Base-by-base conservation (phyloP, 2,113 vertebrate genomes). In the Siphamia tubifer region DNA sequence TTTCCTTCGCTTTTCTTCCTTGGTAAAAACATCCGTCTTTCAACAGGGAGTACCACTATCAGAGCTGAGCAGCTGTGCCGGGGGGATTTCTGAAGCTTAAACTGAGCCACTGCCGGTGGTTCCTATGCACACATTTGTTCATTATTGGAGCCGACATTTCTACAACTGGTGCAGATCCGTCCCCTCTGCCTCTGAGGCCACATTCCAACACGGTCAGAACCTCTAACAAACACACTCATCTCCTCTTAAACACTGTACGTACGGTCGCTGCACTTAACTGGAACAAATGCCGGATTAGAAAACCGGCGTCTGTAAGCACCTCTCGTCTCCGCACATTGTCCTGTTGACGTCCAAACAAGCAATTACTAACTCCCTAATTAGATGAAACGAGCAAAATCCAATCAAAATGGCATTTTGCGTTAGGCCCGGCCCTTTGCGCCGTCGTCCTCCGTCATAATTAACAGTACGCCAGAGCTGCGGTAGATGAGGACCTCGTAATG, bases 401-500 rank as follows among this genome's bases (percentile, higher is more conserved):
- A 86, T 88, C 77, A 77, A 81, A 89, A 70, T 31, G 23, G 52
- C 42, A 67, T 78, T 78, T 79, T 84, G 55, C 80, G 78, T 79
- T n/a, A n/a, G n/a, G n/a, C n/a, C n/a, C 12, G 70, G 65, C 62
- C 66, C 70, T 71, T 81, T 43, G 52, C 11, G 62, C 82, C 57
- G 57, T 19, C 19, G 74, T 56, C 40, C 76, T 62, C 51, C 3
- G 42, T 82, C 76, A 86, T 90, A 90, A 91, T 90, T 89, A 91
- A 87, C 74, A 88, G 86, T 84, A 57, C 62, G 12, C 80, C 87
- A 76, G 35, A 82, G 83, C 81, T 76, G 40, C 40, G 25, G 69
- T 64, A 85, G 87, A 91, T 91, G 83, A 90, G 82, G 85, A 86
- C 75, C 79, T 85, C 78, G 78, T 91, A 89, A 92, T 90, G 86